These are phyloP conservation scores for Physella acuta DNA, from an alignment of 1,140 invertebrate genomes.

Conservation along the genomic window DNA sequence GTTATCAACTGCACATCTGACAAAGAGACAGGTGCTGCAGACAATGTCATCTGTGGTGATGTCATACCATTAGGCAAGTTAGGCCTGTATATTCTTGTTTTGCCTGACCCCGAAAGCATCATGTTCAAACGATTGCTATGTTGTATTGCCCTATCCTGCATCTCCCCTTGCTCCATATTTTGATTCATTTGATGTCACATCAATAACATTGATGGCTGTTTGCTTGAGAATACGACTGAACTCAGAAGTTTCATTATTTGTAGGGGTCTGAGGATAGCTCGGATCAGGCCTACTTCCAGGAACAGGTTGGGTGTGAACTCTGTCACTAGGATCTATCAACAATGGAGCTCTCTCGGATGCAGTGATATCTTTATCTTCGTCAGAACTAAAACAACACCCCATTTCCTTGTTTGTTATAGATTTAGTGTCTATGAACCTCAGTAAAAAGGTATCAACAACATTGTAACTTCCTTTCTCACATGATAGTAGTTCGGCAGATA, in stretches of 20 bases:
- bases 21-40: slow-evolving; percentile 61
- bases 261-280: slow-evolving; percentile 15
- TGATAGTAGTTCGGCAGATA: slow-evolving; percentile 7
- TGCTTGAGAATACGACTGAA: slow-evolving; percentile 19
- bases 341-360: slow-evolving; percentile 15
- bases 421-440: too few relatives aligned
- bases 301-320: slow-evolving; percentile 13
- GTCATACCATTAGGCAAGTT: slow-evolving; percentile 64
- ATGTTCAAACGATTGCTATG: slow-evolving; percentile 42
- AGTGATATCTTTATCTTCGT: slow-evolving; percentile 21
- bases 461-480: slow-evolving; percentile 10
- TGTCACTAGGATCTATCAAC: slow-evolving; percentile 13
- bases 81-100: slow-evolving; percentile 46
- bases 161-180: slow-evolving; percentile 20
- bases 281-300: not conserved
- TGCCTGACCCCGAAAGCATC: slow-evolving; percentile 35
- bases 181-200: slow-evolving; percentile 22
- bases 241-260: slow-evolving; percentile 16
- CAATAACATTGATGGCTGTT: slow-evolving; percentile 16
- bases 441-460: not conserved
- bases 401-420: slow-evolving; percentile 4
- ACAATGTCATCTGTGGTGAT: slow-evolving; percentile 65
- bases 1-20: slow-evolving; percentile 65
- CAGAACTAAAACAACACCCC: slow-evolving; percentile 22
- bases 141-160: slow-evolving; percentile 23